A percentile compares a stretch with the other conserved stretches of the same genome.
Conservation (phyloP, 2,888 invertebrate species). For the Encarsia formosa region DNA sequence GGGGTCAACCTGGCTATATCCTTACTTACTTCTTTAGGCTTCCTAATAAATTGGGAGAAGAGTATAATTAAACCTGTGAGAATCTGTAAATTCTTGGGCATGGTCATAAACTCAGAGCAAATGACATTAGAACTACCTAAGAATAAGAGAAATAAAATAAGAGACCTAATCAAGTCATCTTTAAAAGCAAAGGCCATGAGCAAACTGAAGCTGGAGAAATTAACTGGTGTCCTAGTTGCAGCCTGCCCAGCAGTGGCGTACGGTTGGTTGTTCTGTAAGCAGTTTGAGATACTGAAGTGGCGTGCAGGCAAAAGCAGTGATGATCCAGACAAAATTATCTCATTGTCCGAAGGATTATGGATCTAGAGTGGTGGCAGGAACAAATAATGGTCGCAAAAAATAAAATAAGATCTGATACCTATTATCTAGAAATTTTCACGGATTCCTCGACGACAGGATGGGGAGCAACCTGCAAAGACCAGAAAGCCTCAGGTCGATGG, state of each 20-base stretch:
- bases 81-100: background rate
- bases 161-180: background rate
- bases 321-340: background rate
- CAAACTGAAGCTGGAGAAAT: background rate
- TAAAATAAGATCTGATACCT: background rate
- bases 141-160: background rate
- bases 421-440: slow-evolving; percentile 3
- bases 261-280: slow-evolving; percentile 3
- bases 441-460: slow-evolving; percentile 4
- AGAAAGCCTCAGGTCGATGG: background rate
- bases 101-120: background rate
- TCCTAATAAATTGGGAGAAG: background rate
- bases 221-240: background rate
- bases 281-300: slow-evolving; percentile 2
- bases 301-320: slow-evolving; percentile 3
- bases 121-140: background rate
- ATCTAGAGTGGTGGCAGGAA: background rate
- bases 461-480: background rate
- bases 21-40: background rate
- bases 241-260: slow-evolving; percentile 6
- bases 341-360: background rate
- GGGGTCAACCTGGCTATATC: background rate
- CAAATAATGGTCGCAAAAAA: background rate
- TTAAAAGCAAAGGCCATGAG: background rate
- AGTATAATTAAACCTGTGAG: background rate